These are phyloP conservation scores for Brachionus calyciflorus DNA, from an alignment of 1,140 invertebrate genomes.

Conservation along the genomic window DNA sequence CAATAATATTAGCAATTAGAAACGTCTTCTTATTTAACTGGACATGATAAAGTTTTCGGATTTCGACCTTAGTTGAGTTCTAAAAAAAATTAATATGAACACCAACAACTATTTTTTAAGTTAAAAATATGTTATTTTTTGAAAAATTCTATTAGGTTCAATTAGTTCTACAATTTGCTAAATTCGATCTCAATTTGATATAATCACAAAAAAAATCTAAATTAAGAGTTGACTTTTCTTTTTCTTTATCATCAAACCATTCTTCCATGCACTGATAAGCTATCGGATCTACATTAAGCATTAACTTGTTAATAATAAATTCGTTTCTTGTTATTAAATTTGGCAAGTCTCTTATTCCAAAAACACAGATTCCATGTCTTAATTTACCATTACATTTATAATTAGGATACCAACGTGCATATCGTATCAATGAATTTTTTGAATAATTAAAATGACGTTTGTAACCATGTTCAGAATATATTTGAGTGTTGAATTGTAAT, in stretches of 20 bases:
- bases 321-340: conserved; percentile 48
- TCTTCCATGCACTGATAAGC: conserved; percentile 55
- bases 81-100: too few relatives aligned
- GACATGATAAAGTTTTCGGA: too few relatives aligned
- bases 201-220: too few relatives aligned
- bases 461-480: conserved; percentile 51
- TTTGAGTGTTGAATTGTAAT: conserved; percentile 51
- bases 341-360: conserved; percentile 52
- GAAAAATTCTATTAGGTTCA: too few relatives aligned
- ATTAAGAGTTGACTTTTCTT: too few relatives aligned
- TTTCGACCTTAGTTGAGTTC: too few relatives aligned
- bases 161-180: too few relatives aligned
- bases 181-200: too few relatives aligned
- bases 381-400: conserved; percentile 19
- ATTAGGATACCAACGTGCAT: background rate
- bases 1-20: too few relatives aligned
- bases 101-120: too few relatives aligned
- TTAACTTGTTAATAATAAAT: conserved; percentile 58
- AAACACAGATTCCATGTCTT: conserved; percentile 52
- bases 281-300: conserved; percentile 50
- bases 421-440: background rate
- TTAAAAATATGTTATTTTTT: too few relatives aligned
- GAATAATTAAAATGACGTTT: conserved; percentile 48
- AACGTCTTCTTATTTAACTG: too few relatives aligned
- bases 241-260: conserved; percentile 47